Base-by-base conservation (phyloP, 2,797 vertebrate species). In the Sebastes vulpes region DNA sequence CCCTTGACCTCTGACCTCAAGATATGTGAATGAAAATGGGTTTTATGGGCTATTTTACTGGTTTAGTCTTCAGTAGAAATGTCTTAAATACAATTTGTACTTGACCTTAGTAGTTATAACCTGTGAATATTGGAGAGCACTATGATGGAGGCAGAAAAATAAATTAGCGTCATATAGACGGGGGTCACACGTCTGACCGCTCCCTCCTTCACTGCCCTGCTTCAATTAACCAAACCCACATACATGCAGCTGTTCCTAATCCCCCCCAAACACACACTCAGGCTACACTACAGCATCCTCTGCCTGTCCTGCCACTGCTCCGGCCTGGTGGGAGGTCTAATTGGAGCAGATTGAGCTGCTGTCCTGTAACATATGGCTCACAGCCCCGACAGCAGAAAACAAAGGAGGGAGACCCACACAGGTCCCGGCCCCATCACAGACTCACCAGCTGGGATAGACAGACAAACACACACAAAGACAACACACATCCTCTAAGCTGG, bases 281-380 rank as follows among this genome's bases (percentile, higher is more conserved):
- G 16, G 11, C 72, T 50, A 8, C 66, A 28, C 66, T 14, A 54
- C 52, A 48, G 72, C 52, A 20, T 72, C 23, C 4, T 35, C 75
- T 66, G 65, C 72, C 21, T 38, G 70, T 75, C 82, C 77, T 68
- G 75, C 72, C 50, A 20, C 87, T 32, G 74, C 79, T 64, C 79
- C 29, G 60, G 58, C 88, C 85, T 75, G 72, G 80, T 80, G 78
- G 74, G 82, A 86, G 84, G 81, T 83, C 90, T 94, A 91, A 95
- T 91, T 92, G 89, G 84, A 91, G 81, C 89, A 92, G 84, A 91
- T 82, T 77, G 74, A 81, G 84, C 78, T 81, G 84, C 92, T 92
- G 94, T 93, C 89, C 87, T 81, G 78, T 78, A 91, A 81, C 95
- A 96, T 94, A 94, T 95, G 94, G 92, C 91, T 84, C 68, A 82